These are phyloP conservation scores for Porites rus DNA, from an alignment of 92 coral and sea anemone genomes.

Conservation along the genomic window DNA sequence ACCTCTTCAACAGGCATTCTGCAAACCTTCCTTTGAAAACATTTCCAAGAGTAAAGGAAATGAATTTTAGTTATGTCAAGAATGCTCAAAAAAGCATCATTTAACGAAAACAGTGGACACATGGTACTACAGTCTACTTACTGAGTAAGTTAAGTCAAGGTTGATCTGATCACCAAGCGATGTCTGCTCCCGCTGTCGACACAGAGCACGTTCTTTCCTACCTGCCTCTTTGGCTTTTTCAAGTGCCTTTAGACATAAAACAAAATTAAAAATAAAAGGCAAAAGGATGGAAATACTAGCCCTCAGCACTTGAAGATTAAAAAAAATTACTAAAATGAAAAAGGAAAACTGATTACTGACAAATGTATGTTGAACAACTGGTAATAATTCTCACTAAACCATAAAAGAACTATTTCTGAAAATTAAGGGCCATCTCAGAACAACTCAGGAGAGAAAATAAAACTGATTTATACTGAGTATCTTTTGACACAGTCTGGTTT, in stretches of 20 bases:
- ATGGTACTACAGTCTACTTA: slow-evolving; percentile 44
- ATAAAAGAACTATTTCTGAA: too few species aligned
- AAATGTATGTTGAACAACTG: too few species aligned
- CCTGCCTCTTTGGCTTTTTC: slow-evolving; percentile 99
- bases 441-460: too few species aligned
- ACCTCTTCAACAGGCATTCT: too few species aligned
- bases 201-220: slow-evolving; percentile 93
- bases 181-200: slow-evolving; percentile 96
- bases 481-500: too few species aligned
- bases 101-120: not conserved
- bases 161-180: slow-evolving; percentile 95
- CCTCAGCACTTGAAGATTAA: not conserved
- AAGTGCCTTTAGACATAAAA: slow-evolving; percentile 68
- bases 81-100: too few species aligned
- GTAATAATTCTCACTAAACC: too few species aligned
- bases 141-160: slow-evolving; percentile 96
- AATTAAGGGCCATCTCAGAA: too few species aligned
- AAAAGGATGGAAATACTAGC: not conserved
- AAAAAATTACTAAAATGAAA: not conserved
- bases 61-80: not conserved
- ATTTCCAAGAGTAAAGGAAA: too few species aligned
- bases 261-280: not conserved
- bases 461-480: too few species aligned
- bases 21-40: too few species aligned
- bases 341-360: too few species aligned